phyloP scores from a whole-genome alignment of 2,888 invertebrate genomes.

The Acleris literana region DNA sequence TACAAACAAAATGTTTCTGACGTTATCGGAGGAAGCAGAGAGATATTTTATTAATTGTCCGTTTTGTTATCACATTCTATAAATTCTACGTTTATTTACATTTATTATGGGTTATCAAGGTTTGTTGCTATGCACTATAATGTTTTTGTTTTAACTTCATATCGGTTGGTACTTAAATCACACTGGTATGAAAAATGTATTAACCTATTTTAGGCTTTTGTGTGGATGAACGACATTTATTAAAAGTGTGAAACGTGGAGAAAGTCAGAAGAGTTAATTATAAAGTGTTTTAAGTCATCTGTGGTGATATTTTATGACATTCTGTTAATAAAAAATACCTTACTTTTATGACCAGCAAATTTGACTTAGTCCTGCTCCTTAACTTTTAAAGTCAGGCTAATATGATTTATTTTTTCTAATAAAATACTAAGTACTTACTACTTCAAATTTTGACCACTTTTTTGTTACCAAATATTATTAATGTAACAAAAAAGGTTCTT shows the following conservation, averaged over 20 bases:
- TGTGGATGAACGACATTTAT: slow-evolving; percentile 5
- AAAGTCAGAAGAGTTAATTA: not conserved
- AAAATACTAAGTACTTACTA: too few relatives aligned
- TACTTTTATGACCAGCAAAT: too few relatives aligned
- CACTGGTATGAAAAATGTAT: slow-evolving; percentile 4
- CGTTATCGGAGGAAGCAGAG: slow-evolving; percentile 65
- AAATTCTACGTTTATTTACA: not conserved
- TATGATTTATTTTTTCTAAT: too few relatives aligned
- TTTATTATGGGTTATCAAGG: slow-evolving; percentile 27
- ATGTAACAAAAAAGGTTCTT: too few relatives aligned
- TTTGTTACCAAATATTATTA: too few relatives aligned
- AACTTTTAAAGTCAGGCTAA: too few relatives aligned
- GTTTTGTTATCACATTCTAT: slow-evolving; percentile 16
- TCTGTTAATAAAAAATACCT: too few relatives aligned
- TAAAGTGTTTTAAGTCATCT: not conserved
- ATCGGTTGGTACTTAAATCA: slow-evolving; percentile 6
- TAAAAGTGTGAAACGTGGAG: slow-evolving; percentile 3
- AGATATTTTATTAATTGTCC: slow-evolving; percentile 46
- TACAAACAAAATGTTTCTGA: slow-evolving; percentile 56
- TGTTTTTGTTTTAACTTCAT: slow-evolving; percentile 29
- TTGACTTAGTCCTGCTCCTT: too few relatives aligned
- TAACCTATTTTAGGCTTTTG: slow-evolving; percentile 11
- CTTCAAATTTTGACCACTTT: too few relatives aligned
- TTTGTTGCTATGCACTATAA: slow-evolving; percentile 21
- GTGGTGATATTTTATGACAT: too few relatives aligned